phyloP scores from a whole-genome alignment of 2,888 invertebrate species.

The Uropetala carovei region DNA sequence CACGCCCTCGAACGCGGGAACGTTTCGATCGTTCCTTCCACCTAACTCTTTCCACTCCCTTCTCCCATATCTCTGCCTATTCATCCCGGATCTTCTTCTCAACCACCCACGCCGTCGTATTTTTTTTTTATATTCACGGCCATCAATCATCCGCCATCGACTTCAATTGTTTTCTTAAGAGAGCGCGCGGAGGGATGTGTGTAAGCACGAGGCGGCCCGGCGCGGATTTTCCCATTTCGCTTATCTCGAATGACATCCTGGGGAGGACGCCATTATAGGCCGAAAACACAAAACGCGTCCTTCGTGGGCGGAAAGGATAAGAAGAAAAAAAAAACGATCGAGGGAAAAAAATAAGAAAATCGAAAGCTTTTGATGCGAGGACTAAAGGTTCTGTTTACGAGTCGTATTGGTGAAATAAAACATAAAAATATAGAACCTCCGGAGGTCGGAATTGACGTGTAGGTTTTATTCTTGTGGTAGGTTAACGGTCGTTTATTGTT shows the following conservation, averaged over 20 bases:
- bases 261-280: background rate
- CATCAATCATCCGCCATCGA: constrained; percentile 24
- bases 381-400: background rate
- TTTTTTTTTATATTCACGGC: background rate
- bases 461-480: background rate
- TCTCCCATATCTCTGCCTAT: background rate
- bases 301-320: background rate
- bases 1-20: background rate
- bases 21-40: background rate
- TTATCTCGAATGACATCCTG: constrained; percentile 12
- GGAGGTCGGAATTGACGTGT: background rate
- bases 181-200: background rate
- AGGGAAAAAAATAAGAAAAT: no score
- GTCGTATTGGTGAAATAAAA: background rate
- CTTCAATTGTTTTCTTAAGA: constrained; percentile 35
- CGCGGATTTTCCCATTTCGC: constrained; percentile 20
- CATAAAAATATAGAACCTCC: background rate
- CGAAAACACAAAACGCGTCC: background rate
- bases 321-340: background rate
- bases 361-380: background rate
- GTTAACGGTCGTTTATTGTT: no score
- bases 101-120: background rate
- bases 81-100: background rate
- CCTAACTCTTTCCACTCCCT: background rate
- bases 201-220: background rate